Evolutionary conservation across 92 coral and sea anemone genomes (phyloP), one percentile per base, ranked within the genome.

Genomic region (Bergia puertoricense): DNA sequence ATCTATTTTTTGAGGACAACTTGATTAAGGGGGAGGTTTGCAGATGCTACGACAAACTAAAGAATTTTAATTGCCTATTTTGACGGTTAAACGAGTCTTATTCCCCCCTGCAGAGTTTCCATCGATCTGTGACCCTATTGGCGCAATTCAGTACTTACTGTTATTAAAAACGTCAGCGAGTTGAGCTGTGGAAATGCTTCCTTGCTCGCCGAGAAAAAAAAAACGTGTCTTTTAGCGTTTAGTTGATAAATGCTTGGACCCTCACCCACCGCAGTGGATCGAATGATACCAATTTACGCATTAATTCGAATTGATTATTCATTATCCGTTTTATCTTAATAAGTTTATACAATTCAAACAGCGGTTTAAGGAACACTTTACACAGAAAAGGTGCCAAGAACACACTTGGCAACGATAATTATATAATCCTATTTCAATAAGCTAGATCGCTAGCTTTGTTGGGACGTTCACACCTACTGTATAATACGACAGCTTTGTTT

Each of bases 61-160:
- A 92, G 98, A 88, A 91, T 88, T 95, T 92, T 93, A 95, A 95
- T 93, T 95, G 96, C 92, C 96, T 92, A 92, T 93, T 93, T 95
- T 95, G 96, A 93, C 94, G 94, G 89, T 89, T 92, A 92, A 92
- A 89, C 92, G 94, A 92, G 50, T 92, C 90, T 90, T 87, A 90
- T 94, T 85, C 92, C 98, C 98, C 96, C 98, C 98, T 76, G 85
- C 91, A 44, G 98, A 62, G 96, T 18, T 85, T 82, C 86, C 77
- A 81, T 81, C 92, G 93, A 92, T 93, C 96, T 90, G 90, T 81
- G 30, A 84, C 74, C 89, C 86, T 41, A 89, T 93, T 90, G 94
- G 98, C 43, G 44, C 45, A 72, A 30, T 84, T 71, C 0, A 16
- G 13, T 48, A 40, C 78, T 84, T 45, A 45, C 87, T 15, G 30